Conservation (phyloP, 2,888 invertebrate genomes). For the Limnephilus marmoratus region DNA sequence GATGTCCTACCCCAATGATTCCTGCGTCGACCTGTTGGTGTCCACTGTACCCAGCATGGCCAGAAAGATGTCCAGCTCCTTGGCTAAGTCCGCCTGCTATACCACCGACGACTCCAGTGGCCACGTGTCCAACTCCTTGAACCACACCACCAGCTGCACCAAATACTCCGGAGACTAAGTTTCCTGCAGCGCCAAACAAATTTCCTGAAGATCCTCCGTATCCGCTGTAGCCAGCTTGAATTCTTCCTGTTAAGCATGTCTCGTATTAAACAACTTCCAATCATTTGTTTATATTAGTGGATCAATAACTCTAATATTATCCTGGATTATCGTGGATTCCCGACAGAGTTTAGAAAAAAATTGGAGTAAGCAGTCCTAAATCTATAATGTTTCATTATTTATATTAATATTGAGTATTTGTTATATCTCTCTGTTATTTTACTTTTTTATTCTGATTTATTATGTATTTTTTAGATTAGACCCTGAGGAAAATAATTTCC, state of each 20-base stretch:
- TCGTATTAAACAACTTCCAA: background rate
- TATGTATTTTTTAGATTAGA: too few relatives aligned
- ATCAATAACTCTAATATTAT: too few relatives aligned
- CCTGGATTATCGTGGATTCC: too few relatives aligned
- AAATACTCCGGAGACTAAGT: background rate
- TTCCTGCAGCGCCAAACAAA: background rate
- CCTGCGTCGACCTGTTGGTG: background rate
- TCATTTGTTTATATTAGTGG: background rate
- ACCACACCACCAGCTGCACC: background rate
- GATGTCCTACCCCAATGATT: background rate
- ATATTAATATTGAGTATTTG: too few relatives aligned
- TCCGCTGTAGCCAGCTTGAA: background rate
- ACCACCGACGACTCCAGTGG: background rate
- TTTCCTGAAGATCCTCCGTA: background rate
- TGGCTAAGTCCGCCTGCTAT: background rate
- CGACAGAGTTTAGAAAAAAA: too few relatives aligned
- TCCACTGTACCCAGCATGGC: background rate
- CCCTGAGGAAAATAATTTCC: too few relatives aligned
- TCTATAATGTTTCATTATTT: too few relatives aligned
- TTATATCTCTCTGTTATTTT: too few relatives aligned
- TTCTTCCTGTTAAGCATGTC: background rate
- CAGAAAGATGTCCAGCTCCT: background rate
- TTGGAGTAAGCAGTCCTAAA: too few relatives aligned
- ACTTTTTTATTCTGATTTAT: too few relatives aligned
- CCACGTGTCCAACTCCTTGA: background rate